These are phyloP conservation scores for Scytalopus superciliaris DNA, from an alignment of 2,113 vertebrate genomes.

Conservation along the genomic window DNA sequence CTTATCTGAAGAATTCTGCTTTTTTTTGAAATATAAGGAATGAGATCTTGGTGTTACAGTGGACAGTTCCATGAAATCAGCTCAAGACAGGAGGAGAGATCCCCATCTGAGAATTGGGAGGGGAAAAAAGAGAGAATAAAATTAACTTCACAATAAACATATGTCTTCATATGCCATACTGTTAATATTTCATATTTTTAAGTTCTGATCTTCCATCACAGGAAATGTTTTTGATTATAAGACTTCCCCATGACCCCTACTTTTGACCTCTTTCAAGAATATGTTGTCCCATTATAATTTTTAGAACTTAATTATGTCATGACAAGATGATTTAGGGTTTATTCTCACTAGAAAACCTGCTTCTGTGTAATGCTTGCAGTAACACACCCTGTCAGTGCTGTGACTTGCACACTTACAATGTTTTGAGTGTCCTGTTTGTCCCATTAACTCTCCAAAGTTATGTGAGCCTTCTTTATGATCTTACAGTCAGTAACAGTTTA, in stretches of 20 bases:
- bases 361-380: not conserved
- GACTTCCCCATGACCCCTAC: not conserved
- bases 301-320: not conserved
- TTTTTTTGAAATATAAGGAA: not conserved
- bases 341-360: not conserved
- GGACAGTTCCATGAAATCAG: not conserved
- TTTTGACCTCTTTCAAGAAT: not conserved
- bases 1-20: not conserved
- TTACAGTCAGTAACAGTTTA: not conserved
- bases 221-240: not conserved
- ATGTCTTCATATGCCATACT: not conserved
- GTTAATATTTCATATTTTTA: not conserved
- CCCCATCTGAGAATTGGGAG: not conserved
- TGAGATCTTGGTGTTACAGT: not conserved
- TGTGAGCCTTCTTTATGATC: not conserved
- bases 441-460: not conserved
- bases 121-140: not conserved
- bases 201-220: not conserved
- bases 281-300: not conserved
- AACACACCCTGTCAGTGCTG: not conserved
- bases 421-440: not conserved
- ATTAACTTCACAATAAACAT: not conserved
- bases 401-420: not conserved
- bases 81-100: not conserved
- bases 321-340: not conserved